Evolutionary conservation across 2,888 invertebrate species (phyloP), one percentile per base, ranked within the genome.

Genomic region (Lottia scabra): DNA sequence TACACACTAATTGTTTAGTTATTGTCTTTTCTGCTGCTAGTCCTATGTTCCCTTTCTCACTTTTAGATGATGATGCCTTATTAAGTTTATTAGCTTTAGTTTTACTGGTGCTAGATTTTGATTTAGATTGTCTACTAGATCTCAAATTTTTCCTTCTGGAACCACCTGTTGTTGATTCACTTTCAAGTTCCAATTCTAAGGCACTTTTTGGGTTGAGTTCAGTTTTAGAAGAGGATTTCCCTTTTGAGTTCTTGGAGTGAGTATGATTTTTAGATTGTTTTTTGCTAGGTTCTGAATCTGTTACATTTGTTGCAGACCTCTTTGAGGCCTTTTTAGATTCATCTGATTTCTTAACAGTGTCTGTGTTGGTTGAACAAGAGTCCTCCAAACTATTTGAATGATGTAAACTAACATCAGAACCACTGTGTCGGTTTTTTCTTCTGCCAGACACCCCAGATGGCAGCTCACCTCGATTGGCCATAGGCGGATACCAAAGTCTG

Each of bases 401-500:
- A 46, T 66, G 15, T 71, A 56, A 73, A 73, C 72, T 71, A 67
- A 65, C 67, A 72, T 75, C 77, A 70, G 75, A 74, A 74, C 79
- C 77, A 70, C 73, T 68, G 76, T 82, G 82, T 74, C 92, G 92
- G 92, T 84, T 82, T 83, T 83, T 81, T 73, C 85, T 81, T 81
- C 85, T 82, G 78, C 82, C 82, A 77, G 84, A 83, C 87, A 87
- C 88, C 87, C 87, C 87, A 83, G 84, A 81, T 79, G 84, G 85
- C 80, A 82, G 80, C 82, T 86, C 85, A 87, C 86, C 83, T 87
- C 86, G 87, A 85, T 88, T 87, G 84, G 87, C 89, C 89, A 89
- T 89, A 88, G 87, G 87, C 87, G 78, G 88, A 84, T 93, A 93
- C 93, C 94, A 94, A 93, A 92, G 92, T 91, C 92, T 92, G 92